Conservation (phyloP, 2,113 vertebrate genomes). For the Apteryx owenii region DNA sequence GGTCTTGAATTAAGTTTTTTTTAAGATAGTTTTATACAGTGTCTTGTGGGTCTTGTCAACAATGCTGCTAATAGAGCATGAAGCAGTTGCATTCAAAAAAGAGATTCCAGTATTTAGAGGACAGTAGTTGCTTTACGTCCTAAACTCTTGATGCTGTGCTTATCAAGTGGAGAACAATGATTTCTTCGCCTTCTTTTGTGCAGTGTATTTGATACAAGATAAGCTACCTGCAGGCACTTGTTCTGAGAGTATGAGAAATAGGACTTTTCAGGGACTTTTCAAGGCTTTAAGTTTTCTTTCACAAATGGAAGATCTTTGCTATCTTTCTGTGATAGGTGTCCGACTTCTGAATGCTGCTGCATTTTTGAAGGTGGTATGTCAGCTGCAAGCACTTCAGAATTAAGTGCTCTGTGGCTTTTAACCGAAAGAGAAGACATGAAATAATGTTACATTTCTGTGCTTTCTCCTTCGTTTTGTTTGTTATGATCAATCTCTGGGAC, state of each 20-base stretch:
- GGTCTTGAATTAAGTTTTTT: neutral
- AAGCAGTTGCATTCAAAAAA: neutral
- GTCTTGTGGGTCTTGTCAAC: neutral
- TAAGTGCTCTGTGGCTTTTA: neutral
- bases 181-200: neutral
- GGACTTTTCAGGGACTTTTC: neutral
- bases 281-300: neutral
- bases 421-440: neutral
- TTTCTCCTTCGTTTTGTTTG: neutral
- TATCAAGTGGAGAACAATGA: neutral
- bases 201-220: neutral
- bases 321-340: neutral
- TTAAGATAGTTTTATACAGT: neutral
- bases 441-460: neutral
- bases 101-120: neutral
- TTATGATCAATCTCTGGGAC: neutral
- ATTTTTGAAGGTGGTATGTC: neutral
- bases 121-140: neutral
- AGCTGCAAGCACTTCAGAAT: neutral
- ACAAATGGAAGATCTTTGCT: neutral
- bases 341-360: rapidly evolving
- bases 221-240: neutral
- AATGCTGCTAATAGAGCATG: neutral
- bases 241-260: neutral
- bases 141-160: neutral